Conservation (phyloP, 64 coral and sea anemone species). For the Dendronephthya gigantea region DNA sequence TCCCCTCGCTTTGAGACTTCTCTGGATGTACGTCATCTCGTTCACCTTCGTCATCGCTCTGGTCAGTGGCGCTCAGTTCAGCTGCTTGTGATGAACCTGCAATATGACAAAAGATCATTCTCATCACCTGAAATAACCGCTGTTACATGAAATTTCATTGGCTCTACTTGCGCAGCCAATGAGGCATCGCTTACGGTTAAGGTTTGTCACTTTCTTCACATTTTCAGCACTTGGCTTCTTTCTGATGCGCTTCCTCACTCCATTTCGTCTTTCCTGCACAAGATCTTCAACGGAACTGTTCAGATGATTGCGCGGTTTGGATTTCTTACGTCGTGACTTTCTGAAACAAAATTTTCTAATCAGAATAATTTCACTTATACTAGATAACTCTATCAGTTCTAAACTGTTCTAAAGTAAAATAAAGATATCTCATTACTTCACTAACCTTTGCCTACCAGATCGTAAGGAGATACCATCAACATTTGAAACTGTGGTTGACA, state of each 20-base stretch:
- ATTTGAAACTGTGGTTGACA: slow-evolving; percentile 65
- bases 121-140: background rate
- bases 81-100: background rate
- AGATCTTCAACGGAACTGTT: slow-evolving; percentile 10
- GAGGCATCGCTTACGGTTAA: background rate
- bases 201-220: background rate
- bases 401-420: too few relatives aligned
- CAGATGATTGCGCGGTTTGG: background rate
- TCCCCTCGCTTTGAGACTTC: background rate
- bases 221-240: background rate
- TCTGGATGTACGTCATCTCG: background rate
- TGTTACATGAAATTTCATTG: too few relatives aligned
- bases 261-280: background rate
- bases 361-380: background rate
- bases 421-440: background rate
- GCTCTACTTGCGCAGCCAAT: too few relatives aligned
- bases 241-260: background rate
- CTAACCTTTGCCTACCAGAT: background rate
- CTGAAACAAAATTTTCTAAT: background rate
- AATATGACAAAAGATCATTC: background rate
- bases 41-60: slow-evolving; percentile 12
- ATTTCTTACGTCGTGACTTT: background rate
- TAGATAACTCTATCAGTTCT: too few relatives aligned
- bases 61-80: background rate
- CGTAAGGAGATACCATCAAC: slow-evolving; percentile 38